Evolutionary conservation across 2,888 invertebrate species (phyloP).

Genomic region (Trachelus troglodyta): DNA sequence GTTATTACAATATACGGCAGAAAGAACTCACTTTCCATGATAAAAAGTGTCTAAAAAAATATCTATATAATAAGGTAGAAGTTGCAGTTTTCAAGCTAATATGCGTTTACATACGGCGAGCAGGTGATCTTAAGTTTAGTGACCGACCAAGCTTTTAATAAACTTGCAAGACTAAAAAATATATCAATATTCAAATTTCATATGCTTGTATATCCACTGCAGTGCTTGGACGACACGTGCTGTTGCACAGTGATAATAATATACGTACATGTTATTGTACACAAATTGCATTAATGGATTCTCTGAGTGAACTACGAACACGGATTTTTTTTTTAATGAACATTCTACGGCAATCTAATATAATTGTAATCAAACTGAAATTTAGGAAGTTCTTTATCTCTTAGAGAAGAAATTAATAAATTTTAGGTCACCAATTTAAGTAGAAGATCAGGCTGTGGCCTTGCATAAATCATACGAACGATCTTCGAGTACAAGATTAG

Average conservation of each 20-base stretch:
- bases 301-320: neutral
- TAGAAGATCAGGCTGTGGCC: slow-evolving; percentile 46
- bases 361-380: neutral
- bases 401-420: neutral
- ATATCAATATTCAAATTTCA: neutral
- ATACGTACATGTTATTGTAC: neutral
- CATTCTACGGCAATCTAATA: neutral
- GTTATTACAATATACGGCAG: slow-evolving; percentile 45
- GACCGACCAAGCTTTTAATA: slow-evolving; percentile 38
- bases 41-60: slow-evolving; percentile 57
- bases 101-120: slow-evolving; percentile 37
- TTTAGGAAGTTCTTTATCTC: neutral
- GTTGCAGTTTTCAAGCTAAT: slow-evolving; percentile 46
- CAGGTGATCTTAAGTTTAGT: slow-evolving; percentile 49
- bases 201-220: neutral
- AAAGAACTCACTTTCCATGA: slow-evolving; percentile 53
- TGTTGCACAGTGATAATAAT: neutral
- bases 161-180: neutral
- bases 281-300: neutral
- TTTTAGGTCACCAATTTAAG: slow-evolving; percentile 41
- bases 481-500: slow-evolving; percentile 34
- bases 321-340: neutral
- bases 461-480: slow-evolving; percentile 39
- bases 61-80: slow-evolving; percentile 52
- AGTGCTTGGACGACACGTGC: neutral